Conservation (phyloP, 2,113 vertebrate genomes). For the Atlantisia rogersi region DNA sequence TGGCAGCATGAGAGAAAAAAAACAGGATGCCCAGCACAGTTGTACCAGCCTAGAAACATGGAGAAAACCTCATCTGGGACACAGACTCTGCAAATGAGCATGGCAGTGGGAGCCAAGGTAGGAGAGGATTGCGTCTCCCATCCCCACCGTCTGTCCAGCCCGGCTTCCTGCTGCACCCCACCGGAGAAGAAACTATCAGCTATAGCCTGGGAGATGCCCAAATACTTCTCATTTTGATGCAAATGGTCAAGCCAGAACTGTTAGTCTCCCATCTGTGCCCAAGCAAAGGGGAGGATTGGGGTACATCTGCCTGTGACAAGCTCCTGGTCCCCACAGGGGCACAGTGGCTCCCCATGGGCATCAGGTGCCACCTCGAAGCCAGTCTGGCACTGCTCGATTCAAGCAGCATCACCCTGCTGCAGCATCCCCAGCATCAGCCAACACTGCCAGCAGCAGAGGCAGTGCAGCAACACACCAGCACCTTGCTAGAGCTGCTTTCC, state of each 20-base stretch:
- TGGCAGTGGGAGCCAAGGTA: background rate
- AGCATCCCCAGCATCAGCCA: background rate
- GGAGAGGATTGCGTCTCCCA: background rate
- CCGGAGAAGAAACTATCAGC: background rate
- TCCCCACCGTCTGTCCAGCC: background rate
- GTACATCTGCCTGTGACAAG: background rate
- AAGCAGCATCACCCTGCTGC: background rate
- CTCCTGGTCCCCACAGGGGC: background rate
- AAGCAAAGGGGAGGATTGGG: background rate
- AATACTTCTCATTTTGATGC: background rate
- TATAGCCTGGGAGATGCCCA: background rate
- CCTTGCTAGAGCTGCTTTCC: background rate
- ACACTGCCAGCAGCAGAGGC: background rate
- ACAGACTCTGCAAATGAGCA: background rate
- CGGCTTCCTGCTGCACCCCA: background rate
- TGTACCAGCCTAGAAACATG: background rate
- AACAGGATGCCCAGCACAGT: no score
- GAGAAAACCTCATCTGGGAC: background rate
- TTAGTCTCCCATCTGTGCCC: accelerated
- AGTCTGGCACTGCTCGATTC: accelerated
- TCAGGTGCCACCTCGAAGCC: accelerated
- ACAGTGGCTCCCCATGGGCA: accelerated
- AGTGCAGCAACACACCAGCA: background rate
- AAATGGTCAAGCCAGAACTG: background rate
- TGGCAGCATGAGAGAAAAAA: background rate